phyloP scores from a whole-genome alignment of 2,888 invertebrate species.

The Atherix ibis region DNA sequence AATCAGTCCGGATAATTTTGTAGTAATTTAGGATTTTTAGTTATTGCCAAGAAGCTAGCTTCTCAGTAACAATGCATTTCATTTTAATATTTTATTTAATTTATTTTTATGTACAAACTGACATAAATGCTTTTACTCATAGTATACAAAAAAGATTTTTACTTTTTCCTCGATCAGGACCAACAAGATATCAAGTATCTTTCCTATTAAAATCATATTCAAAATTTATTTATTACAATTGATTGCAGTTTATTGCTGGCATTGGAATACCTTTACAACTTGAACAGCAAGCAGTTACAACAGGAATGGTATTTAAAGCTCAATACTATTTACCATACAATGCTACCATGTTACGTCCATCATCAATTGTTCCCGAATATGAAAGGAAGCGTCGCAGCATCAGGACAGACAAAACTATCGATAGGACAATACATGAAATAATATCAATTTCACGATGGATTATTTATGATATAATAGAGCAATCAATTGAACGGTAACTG shows the following conservation, averaged over 20 bases:
- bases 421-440: conserved; percentile 2
- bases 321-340: conserved; percentile 15
- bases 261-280: conserved; percentile 8
- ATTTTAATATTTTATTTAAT: background rate
- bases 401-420: background rate
- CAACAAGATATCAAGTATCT: conserved; percentile 26
- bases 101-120: background rate
- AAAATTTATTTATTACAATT: background rate
- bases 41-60: too few relatives aligned
- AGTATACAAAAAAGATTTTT: conserved; percentile 12
- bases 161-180: conserved; percentile 25
- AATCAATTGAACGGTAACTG: background rate
- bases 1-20: too few relatives aligned
- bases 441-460: too few relatives aligned
- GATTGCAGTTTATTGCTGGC: conserved; percentile 6
- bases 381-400: conserved; percentile 5
- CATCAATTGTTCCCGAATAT: conserved; percentile 19
- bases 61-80: background rate
- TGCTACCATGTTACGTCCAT: conserved; percentile 12
- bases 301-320: conserved; percentile 19
- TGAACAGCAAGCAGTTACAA: conserved; percentile 13
- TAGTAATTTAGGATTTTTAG: too few relatives aligned
- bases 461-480: background rate
- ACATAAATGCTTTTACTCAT: background rate
- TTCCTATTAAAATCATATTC: background rate